These are phyloP conservation scores for Zapornia atra DNA, from an alignment of 2,113 vertebrate species.

Conservation along the genomic window DNA sequence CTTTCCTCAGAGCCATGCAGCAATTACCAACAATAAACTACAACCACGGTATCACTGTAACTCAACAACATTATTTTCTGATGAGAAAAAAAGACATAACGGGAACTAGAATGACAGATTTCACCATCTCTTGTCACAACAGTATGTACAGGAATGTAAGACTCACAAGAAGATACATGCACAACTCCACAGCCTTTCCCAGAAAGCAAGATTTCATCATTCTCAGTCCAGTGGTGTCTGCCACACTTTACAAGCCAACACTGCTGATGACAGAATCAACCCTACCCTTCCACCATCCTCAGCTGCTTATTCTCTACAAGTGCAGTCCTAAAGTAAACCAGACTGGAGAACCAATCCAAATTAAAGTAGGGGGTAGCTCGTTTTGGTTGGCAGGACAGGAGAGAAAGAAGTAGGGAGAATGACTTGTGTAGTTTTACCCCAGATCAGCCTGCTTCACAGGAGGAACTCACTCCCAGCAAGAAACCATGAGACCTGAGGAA, in stretches of 20 bases:
- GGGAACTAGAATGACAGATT: not conserved
- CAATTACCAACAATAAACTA: not conserved
- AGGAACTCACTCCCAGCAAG: not conserved
- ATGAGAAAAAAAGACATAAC: not conserved
- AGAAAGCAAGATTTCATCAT: not conserved
- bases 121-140: not conserved
- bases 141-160: not conserved
- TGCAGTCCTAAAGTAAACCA: not conserved
- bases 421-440: not conserved
- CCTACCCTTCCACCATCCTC: not conserved
- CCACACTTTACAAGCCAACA: not conserved
- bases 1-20: not conserved
- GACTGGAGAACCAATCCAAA: not conserved
- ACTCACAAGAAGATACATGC: not conserved
- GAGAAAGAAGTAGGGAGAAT: not conserved
- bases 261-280: not conserved
- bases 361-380: not conserved
- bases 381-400: not conserved
- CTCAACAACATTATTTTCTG: not conserved
- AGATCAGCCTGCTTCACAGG: not conserved
- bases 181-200: not conserved
- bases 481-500: not conserved
- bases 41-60: not conserved
- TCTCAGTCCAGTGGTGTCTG: not conserved
- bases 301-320: not conserved